A percentile compares a stretch with the other conserved stretches of the same genome.
phyloP scores from a whole-genome alignment of 2,797 vertebrate species.

The Micropoecilia bifurca region DNA sequence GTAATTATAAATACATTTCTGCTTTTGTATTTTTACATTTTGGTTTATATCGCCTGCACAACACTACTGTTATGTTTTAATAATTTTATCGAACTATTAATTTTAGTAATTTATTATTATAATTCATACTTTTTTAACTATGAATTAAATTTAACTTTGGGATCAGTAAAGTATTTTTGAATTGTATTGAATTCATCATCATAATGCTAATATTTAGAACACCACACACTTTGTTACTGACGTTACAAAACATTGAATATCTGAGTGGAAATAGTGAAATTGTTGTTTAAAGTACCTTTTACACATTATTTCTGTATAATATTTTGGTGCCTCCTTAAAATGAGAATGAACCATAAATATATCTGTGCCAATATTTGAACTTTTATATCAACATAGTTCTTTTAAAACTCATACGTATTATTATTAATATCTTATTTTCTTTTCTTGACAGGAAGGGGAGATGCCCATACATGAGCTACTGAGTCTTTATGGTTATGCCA shows the following conservation, averaged over 20 bases:
- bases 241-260: neutral
- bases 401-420: neutral
- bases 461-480: slow-evolving; percentile 98
- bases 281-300: neutral
- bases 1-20: neutral
- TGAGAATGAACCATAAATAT: neutral
- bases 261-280: neutral
- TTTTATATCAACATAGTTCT: neutral
- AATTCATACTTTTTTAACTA: too few relatives aligned
- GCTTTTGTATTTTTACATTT: neutral
- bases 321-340: neutral
- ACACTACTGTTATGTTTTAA: neutral
- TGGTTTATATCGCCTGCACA: neutral
- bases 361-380: neutral
- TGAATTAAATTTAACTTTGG: too few relatives aligned
- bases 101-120: too few relatives aligned
- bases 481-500: slow-evolving; percentile 93
- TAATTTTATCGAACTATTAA: too few relatives aligned
- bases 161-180: too few relatives aligned
- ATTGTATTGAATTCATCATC: neutral
- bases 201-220: neutral
- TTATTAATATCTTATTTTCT: neutral
- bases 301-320: neutral
- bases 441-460: slow-evolving; percentile 88
- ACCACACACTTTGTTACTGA: neutral